Evolutionary conservation across 2,113 vertebrate species (phyloP).

Genomic region (Sinocyclocheilus anshuiensis): DNA sequence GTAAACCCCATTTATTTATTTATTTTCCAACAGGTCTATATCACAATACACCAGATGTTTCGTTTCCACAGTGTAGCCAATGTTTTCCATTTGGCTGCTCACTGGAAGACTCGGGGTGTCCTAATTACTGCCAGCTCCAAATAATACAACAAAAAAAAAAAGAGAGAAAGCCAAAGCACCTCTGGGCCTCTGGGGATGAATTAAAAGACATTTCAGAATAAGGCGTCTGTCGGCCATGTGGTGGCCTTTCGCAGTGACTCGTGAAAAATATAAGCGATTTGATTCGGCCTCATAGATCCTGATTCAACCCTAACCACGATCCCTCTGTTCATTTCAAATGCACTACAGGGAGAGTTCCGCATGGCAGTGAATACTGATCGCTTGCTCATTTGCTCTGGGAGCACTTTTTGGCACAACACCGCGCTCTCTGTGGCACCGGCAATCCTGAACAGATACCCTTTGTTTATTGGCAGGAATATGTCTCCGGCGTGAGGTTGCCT

Average conservation of each 20-base stretch:
- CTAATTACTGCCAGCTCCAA: conserved; percentile 48
- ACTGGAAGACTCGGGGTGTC: conserved; percentile 44
- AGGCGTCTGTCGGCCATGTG: conserved; percentile 22
- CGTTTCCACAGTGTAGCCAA: conserved; percentile 48
- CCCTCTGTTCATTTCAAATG: conserved; percentile 49
- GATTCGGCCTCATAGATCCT: conserved; percentile 31
- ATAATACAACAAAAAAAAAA: neutral
- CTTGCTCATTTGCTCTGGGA: conserved; percentile 52
- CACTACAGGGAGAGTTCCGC: conserved; percentile 46
- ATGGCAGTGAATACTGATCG: conserved; percentile 55
- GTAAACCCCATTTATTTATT: conserved; percentile 48
- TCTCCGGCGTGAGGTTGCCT: conserved; percentile 29
- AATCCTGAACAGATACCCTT: conserved; percentile 56
- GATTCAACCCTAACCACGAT: conserved; percentile 24
- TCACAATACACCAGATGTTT: conserved; percentile 55
- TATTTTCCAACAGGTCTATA: conserved; percentile 42
- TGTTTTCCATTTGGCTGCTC: conserved; percentile 53
- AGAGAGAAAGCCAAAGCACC: neutral
- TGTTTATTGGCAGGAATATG: conserved; percentile 48
- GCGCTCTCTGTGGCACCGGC: conserved; percentile 47
- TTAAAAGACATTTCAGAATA: conserved; percentile 45
- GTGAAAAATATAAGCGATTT: conserved; percentile 45
- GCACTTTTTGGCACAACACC: conserved; percentile 55
- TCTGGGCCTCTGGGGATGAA: conserved; percentile 25
- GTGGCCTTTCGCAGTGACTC: conserved; percentile 44